Evolutionary conservation across 2,888 invertebrate genomes (phyloP).

Genomic region (Epiblema foenella): DNA sequence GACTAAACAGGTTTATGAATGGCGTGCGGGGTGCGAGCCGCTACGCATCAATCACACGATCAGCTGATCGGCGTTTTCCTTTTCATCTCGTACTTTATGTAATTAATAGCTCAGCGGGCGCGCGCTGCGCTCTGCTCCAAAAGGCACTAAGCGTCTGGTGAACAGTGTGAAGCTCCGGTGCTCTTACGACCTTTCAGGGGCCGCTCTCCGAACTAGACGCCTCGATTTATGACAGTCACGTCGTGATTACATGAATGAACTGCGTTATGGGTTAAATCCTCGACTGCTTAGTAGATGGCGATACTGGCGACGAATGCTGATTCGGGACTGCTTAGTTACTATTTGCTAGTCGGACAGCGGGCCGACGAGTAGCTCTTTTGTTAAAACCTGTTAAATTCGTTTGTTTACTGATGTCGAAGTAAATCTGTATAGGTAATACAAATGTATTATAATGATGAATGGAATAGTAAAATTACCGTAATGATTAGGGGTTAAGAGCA

Average conservation of each 20-base stretch:
- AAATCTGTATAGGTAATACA: constrained; percentile 6
- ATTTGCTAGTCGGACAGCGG: constrained; percentile 5
- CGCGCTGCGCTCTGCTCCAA: constrained; percentile 23
- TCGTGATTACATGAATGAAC: constrained; percentile 72
- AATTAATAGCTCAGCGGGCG: constrained; percentile 77
- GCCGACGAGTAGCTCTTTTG: constrained; percentile 7
- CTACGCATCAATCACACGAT: constrained; percentile 73
- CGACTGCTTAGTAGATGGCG: constrained; percentile 27
- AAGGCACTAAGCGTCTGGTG: constrained; percentile 2
- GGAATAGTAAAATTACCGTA: constrained; percentile 10
- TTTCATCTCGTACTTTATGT: constrained; percentile 78
- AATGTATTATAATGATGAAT: constrained; percentile 8
- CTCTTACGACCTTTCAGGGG: constrained; percentile 28
- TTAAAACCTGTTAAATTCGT: constrained; percentile 1
- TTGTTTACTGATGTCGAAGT: constrained; percentile 3
- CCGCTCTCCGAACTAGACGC: constrained; percentile 31
- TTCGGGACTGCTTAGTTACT: constrained; percentile 10
- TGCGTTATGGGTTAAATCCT: constrained; percentile 51
- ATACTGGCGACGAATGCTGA: constrained; percentile 21
- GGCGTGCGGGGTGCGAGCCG: constrained; percentile 58
- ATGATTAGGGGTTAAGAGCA: constrained; percentile 17
- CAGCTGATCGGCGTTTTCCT: constrained; percentile 80
- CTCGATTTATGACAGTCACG: constrained; percentile 46
- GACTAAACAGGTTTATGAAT: constrained; percentile 71
- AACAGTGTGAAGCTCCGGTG: background rate